Evolutionary conservation across 2,113 vertebrate genomes (phyloP).

Genomic region (Ramphastos sulfuratus): DNA sequence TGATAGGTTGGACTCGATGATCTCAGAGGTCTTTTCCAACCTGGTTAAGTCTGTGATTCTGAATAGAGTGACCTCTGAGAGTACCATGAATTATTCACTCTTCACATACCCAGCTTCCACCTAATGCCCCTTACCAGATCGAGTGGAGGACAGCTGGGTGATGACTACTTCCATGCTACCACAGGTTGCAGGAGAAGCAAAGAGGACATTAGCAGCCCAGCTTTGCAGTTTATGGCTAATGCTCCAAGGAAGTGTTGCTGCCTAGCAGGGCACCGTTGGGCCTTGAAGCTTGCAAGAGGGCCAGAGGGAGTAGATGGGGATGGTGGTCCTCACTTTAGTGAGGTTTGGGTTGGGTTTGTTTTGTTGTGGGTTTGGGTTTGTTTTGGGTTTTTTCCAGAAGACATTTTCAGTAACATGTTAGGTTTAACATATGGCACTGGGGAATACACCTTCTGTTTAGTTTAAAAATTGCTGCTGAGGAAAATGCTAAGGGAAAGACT

Average conservation of each 20-base stretch:
- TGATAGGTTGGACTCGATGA: too few relatives aligned
- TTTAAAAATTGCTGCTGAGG: constrained; percentile 43
- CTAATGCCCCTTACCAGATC: not conserved
- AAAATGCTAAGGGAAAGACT: constrained; percentile 42
- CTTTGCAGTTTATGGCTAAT: not conserved
- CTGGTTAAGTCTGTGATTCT: too few relatives aligned
- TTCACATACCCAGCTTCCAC: not conserved
- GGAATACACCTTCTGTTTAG: constrained; percentile 50
- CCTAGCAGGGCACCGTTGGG: fast-evolving
- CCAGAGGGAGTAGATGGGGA: not conserved
- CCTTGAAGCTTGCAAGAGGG: not conserved
- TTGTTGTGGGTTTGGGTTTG: not conserved
- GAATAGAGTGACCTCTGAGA: not conserved
- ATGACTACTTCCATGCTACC: not conserved
- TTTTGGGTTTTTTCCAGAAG: not conserved
- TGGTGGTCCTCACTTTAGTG: not conserved
- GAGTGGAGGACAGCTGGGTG: not conserved
- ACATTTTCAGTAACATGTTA: constrained; percentile 1
- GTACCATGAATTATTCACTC: not conserved
- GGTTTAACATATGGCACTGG: constrained; percentile 41
- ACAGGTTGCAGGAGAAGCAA: not conserved
- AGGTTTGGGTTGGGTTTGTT: not conserved
- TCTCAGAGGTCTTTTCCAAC: too few relatives aligned
- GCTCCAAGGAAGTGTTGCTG: not conserved
- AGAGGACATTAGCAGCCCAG: not conserved